Evolutionary conservation across 2,888 invertebrate genomes (phyloP).

Genomic region (Chymomyza amoena): DNA sequence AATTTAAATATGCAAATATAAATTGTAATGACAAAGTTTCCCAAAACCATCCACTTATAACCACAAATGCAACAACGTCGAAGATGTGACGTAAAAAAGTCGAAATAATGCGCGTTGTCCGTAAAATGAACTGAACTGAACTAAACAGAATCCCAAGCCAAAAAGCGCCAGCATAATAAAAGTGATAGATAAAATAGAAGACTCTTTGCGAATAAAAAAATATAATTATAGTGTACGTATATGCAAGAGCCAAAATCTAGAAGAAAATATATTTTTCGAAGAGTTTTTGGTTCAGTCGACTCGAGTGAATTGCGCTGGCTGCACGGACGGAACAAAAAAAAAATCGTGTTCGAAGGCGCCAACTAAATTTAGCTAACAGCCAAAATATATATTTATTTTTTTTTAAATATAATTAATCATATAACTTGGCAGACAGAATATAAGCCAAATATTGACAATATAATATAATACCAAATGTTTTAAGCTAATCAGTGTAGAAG

Average conservation of each 20-base stretch:
- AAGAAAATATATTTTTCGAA: conserved; percentile 55
- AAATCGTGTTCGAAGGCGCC: conserved; percentile 22
- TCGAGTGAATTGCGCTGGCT: conserved; percentile 39
- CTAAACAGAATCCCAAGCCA: neutral
- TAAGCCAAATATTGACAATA: neutral
- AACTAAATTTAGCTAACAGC: conserved; percentile 39
- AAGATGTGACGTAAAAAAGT: conserved; percentile 52
- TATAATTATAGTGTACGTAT: neutral
- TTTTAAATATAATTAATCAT: conserved; percentile 34
- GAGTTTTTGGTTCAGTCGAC: conserved; percentile 52
- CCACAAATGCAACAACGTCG: conserved; percentile 7
- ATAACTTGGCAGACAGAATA: neutral
- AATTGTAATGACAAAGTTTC: neutral
- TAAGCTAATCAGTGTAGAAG: neutral
- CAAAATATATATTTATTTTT: conserved; percentile 27
- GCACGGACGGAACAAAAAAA: conserved; percentile 39
- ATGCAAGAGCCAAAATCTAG: conserved; percentile 16
- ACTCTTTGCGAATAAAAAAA: conserved; percentile 25
- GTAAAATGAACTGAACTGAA: neutral
- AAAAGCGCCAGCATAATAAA: conserved; percentile 42
- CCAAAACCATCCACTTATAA: neutral
- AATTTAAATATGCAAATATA: neutral
- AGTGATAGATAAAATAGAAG: conserved; percentile 31
- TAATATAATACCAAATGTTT: neutral
- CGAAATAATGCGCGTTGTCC: conserved; percentile 40